Percentiles rank a stretch among this genome's conserved stretches.
phyloP scores from a whole-genome alignment of 2,888 invertebrate genomes.

The Agonopterix arenella region DNA sequence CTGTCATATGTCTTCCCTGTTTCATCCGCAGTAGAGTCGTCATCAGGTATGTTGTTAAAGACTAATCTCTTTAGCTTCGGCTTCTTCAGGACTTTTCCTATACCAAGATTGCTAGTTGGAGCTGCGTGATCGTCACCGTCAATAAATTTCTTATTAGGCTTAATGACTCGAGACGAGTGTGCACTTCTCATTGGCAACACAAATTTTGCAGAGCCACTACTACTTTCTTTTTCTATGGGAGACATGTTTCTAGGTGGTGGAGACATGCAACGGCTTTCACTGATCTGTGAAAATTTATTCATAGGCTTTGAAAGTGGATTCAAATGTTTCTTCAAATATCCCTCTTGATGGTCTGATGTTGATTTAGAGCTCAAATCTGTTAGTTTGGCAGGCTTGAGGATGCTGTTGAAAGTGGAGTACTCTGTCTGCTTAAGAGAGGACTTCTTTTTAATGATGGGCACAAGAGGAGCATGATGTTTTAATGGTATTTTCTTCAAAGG shows the following conservation, averaged over 20 bases:
- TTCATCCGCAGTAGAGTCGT: conserved; percentile 49
- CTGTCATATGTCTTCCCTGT: conserved; percentile 40
- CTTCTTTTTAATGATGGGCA: conserved; percentile 80
- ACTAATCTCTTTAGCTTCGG: conserved; percentile 67
- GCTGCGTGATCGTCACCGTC: conserved; percentile 78
- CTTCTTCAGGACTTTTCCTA: conserved; percentile 68
- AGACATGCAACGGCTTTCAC: conserved; percentile 63
- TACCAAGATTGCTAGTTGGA: conserved; percentile 31
- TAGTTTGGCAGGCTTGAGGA: conserved; percentile 79
- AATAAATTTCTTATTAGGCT: conserved; percentile 90
- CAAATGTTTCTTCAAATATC: conserved; percentile 62
- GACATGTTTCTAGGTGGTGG: conserved; percentile 63
- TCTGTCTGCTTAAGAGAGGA: conserved; percentile 74
- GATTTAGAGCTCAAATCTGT: conserved; percentile 79
- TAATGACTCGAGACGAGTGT: conserved; percentile 91
- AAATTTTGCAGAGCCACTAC: conserved; percentile 73
- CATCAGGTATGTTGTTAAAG: conserved; percentile 58
- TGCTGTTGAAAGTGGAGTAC: conserved; percentile 76
- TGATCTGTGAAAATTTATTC: conserved; percentile 67
- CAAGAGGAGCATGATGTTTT: conserved; percentile 77
- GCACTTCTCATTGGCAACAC: conserved; percentile 88
- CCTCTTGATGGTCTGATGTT: conserved; percentile 67
- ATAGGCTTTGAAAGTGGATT: conserved; percentile 66
- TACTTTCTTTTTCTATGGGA: conserved; percentile 53
- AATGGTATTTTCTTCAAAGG: conserved; percentile 74